These are phyloP conservation scores for Chlorodrepanis virens DNA, from an alignment of 2,113 vertebrate genomes.

Conservation along the genomic window DNA sequence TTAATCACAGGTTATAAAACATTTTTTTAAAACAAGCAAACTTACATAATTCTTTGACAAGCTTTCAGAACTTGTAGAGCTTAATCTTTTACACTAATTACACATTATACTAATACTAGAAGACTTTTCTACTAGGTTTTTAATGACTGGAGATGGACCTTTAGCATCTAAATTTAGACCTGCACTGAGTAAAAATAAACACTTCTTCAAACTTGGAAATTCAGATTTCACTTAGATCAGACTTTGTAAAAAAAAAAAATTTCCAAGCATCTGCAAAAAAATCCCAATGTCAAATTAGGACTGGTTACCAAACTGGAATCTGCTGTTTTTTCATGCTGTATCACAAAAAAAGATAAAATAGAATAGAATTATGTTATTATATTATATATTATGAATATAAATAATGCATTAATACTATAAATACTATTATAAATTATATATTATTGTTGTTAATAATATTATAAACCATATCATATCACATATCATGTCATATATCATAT, in stretches of 20 bases:
- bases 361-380: too few relatives aligned
- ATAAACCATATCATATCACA: too few relatives aligned
- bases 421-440: too few relatives aligned
- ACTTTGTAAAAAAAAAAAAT: neutral
- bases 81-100: neutral
- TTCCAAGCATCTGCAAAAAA: neutral
- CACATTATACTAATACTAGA: neutral
- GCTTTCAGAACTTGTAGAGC: neutral
- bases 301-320: neutral
- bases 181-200: rapidly evolving
- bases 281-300: neutral
- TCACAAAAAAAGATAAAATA: neutral
- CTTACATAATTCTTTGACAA: neutral
- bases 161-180: neutral
- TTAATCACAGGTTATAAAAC: neutral
- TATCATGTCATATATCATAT: too few relatives aligned
- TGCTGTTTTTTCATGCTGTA: neutral
- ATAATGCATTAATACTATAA: too few relatives aligned
- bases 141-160: neutral
- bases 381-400: too few relatives aligned
- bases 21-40: neutral
- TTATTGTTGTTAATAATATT: too few relatives aligned
- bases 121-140: neutral
- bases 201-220: neutral
- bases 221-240: neutral